Evolutionary conservation across 2,113 vertebrate genomes (phyloP), one percentile per base, ranked within the genome.

Genomic region (Mus spicilegus): DNA sequence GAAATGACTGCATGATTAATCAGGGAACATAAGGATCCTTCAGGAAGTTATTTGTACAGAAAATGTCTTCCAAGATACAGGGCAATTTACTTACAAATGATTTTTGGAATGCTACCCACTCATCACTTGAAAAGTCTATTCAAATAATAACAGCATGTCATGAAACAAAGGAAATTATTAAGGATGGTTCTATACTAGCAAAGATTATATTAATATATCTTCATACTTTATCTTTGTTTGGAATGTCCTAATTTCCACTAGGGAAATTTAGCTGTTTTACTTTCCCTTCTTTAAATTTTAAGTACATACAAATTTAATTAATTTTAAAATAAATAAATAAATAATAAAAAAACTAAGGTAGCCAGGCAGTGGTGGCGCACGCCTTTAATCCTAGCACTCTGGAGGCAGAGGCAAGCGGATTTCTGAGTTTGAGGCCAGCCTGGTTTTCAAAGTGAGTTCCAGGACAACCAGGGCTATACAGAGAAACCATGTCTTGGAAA

Each of bases 41-140:
- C n/a, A 82, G 91, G 87, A 94, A 58, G 30, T 46, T 82, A 46
- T 95, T 86, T 93, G 39, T 82, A 78, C 39, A 78, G 73, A n/a
- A 94, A 96, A 92, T 93, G 26, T 11, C 42, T 85, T 92, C 69
- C 78, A 97, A 93, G 76, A 90, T 73, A 20, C 88, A 94, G 22
- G 89, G 22, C 10, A 93, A 70, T 33, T 95, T 65, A 89, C 39
- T 95, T 76, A 92, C 63, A 94, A 96, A 95, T 93, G 72, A 76
- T 70, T 92, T 95, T 95, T 95, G n/a, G 76, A 96, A 93, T 75
- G 42, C 22, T 78, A 75, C 14, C 26, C 22, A 96, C 42, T 97
- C 7, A 75, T 81, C 76, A 77, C 49, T 96, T 91, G 51, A 93
- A 22, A 91, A 84, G 14, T 86, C 36, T 94, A 65, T 89, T 94